These are phyloP conservation scores for Hepsetus odoe DNA, from an alignment of 2,113 vertebrate species.

Conservation along the genomic window DNA sequence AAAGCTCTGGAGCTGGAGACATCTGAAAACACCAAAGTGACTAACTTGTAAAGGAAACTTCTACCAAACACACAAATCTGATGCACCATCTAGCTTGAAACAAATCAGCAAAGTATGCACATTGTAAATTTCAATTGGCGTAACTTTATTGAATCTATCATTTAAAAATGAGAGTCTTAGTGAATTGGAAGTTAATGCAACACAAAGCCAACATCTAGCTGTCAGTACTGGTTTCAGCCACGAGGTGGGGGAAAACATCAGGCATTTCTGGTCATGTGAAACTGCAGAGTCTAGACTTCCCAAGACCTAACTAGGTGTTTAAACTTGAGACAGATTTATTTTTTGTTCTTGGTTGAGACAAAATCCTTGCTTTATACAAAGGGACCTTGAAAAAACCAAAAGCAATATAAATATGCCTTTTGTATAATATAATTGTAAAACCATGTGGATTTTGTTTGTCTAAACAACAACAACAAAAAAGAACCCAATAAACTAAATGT, in stretches of 20 bases:
- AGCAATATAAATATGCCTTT: no score
- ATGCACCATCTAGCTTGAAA: neutral
- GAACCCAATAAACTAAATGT: no score
- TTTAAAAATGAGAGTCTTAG: neutral
- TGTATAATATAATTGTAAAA: no score
- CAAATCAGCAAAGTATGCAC: conserved; percentile 6
- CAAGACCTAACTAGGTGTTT: no score
- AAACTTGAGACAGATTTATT: no score
- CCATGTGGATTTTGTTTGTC: no score
- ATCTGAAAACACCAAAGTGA: neutral
- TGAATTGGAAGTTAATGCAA: conserved; percentile 1
- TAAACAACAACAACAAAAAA: no score
- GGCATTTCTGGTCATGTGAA: neutral
- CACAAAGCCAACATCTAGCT: neutral
- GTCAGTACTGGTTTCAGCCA: conserved; percentile 7
- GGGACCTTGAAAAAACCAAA: no score
- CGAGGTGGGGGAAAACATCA: neutral
- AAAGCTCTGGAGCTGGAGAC: conserved; percentile 15
- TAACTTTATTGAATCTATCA: neutral
- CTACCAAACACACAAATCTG: neutral
- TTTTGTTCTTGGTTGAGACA: no score
- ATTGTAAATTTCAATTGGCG: conserved; percentile 3
- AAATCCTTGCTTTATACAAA: no score
- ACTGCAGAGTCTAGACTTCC: no score
- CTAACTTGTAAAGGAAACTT: conserved; percentile 26